Percentiles rank a stretch among this genome's conserved stretches.
These are phyloP conservation scores for Dryomyza anilis DNA, from an alignment of 2,888 invertebrate species.

Conservation along the genomic window DNA sequence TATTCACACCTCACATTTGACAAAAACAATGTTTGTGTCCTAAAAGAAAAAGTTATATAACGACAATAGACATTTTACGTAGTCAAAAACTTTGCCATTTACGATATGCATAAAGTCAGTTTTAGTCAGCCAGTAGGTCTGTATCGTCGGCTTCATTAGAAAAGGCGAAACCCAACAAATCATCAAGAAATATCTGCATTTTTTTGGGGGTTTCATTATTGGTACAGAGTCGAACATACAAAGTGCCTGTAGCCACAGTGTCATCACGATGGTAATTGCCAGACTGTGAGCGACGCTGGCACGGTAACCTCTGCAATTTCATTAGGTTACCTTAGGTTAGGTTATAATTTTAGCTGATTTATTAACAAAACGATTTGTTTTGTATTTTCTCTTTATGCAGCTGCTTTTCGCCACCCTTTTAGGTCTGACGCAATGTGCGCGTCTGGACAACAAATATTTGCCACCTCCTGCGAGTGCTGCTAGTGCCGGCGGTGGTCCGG, in stretches of 20 bases:
- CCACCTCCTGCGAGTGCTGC: slow-evolving; percentile 64
- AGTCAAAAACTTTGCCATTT: neutral
- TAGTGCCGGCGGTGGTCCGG: slow-evolving; percentile 60
- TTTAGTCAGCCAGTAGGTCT: too few relatives aligned
- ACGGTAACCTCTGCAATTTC: neutral
- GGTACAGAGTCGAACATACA: too few relatives aligned
- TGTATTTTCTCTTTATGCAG: slow-evolving; percentile 51
- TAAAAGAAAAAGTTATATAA: neutral
- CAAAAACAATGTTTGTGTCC: too few relatives aligned
- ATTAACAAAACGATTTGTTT: neutral
- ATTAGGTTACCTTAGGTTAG: neutral
- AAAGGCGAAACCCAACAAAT: neutral
- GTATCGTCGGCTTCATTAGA: too few relatives aligned
- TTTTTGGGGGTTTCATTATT: too few relatives aligned
- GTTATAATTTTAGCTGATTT: neutral
- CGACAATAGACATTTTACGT: neutral
- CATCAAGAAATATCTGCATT: neutral
- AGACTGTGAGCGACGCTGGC: neutral
- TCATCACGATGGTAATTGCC: slow-evolving; percentile 43
- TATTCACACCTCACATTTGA: too few relatives aligned
- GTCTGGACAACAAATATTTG: slow-evolving; percentile 66
- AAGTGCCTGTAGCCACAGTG: slow-evolving; percentile 32
- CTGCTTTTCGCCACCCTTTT: slow-evolving; percentile 60
- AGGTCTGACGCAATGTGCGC: slow-evolving; percentile 61
- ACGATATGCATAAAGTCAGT: neutral